phyloP scores from a whole-genome alignment of 2,797 vertebrate species.

The Coregonus sp. region DNA sequence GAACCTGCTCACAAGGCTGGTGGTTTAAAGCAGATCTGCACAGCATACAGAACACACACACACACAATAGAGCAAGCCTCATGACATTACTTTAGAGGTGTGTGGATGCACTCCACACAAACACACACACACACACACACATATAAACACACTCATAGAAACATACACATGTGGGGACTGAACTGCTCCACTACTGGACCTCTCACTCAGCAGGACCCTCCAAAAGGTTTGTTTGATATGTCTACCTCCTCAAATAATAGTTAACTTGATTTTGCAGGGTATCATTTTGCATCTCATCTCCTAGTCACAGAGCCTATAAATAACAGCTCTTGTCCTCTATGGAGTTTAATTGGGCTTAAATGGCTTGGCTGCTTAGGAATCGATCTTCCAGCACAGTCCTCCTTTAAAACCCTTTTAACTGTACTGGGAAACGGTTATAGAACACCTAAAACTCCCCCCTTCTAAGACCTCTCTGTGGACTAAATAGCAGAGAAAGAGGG shows the following conservation, averaged over 20 bases:
- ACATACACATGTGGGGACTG: neutral
- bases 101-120: neutral
- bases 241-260: neutral
- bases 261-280: constrained; percentile 44
- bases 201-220: constrained; percentile 7
- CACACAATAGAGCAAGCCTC: constrained; percentile 13
- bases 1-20: constrained; percentile 51
- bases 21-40: constrained; percentile 22
- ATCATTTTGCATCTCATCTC: constrained; percentile 38
- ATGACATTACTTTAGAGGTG: constrained; percentile 12
- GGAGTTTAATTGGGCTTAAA: no score
- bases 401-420: neutral
- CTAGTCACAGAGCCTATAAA: constrained; percentile 52
- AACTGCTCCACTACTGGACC: constrained; percentile 33
- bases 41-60: constrained; percentile 28
- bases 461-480: neutral
- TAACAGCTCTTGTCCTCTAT: constrained; percentile 46
- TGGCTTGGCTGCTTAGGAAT: constrained; percentile 7
- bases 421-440: constrained; percentile 20
- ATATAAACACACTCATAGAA: neutral
- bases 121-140: constrained; percentile 1
- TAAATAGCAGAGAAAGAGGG: neutral
- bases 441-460: neutral
- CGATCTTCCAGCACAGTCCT: neutral
- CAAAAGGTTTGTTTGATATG: constrained; percentile 50